Evolutionary conservation across 2,888 invertebrate species (phyloP), one percentile per base, ranked within the genome.

Genomic region (Polydrusus tereticollis): DNA sequence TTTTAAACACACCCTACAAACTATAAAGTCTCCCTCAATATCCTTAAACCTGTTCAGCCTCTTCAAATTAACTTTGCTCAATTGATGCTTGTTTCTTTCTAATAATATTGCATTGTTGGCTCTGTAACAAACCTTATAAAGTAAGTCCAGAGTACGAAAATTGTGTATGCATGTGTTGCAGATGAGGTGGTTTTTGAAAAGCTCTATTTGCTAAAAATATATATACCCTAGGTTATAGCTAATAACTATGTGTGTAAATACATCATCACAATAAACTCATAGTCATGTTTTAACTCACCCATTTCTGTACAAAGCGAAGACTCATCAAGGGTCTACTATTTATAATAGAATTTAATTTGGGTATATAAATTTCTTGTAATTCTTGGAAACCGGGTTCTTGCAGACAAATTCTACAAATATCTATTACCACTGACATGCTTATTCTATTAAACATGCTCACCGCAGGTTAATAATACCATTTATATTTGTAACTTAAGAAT

Each of bases 1-100:
- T 57, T 69, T 14, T n/a, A 62, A 58, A 33, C 69, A 69, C 29
- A 69, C 21, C n/a, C 69, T 55, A 18, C 69, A 69, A 21, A 50
- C 59, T n/a, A 59, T 33, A 50, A 66, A 66, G 5, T 55, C 38
- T 14, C 29, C 66, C 5, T 29, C 18, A n/a, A 66, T 14, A 55
- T 55, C 18, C 14, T 16, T n/a, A 26, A 38, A 57, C 29, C 29
- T 57, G 10, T 16, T 18, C 7, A 52, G 12, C 7, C 55, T 23
- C 26, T 47, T 50, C 10, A 60, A 47, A 21, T 29, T 47, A 1
- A 60, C 45, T 47, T 21, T 43, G 1, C 16, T 47, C 3, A 18
- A 14, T 21, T 47, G 20, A 16, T 20, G 6, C 4, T n/a, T 66
- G 12, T 45, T 45, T 26, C 5, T 20, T 45, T 58, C 36, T 2